Conservation (phyloP, 2,113 vertebrate genomes). For the human region DNA sequence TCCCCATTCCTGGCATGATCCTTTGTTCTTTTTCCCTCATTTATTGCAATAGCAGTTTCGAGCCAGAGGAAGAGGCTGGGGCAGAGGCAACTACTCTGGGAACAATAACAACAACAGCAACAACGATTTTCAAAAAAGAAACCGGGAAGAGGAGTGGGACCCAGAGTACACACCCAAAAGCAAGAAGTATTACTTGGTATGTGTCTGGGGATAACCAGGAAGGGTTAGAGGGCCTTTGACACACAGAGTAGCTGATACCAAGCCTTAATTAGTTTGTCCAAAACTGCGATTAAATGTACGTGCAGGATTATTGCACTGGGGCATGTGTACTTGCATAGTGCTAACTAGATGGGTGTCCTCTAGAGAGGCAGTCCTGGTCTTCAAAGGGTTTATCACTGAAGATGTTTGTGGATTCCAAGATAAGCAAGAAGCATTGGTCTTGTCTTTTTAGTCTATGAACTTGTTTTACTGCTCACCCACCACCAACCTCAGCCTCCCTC, state of each 20-base stretch:
- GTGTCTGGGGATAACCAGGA: constrained; percentile 53
- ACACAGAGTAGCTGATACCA: background rate
- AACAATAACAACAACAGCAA: constrained; percentile 87
- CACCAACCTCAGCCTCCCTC: background rate
- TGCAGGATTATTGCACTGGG: background rate
- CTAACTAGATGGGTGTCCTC: background rate
- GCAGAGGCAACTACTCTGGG: constrained; percentile 90
- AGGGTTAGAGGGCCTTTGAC: background rate
- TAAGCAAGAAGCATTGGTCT: background rate
- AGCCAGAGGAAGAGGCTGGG: constrained; percentile 94
- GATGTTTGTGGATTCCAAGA: background rate
- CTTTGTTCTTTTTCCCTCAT: constrained; percentile 6
- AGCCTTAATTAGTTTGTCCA: background rate
- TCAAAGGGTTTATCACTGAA: background rate
- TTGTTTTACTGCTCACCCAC: background rate
- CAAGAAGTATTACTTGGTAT: constrained; percentile 97
- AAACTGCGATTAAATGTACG: background rate
- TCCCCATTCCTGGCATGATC: background rate
- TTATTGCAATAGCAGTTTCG: constrained; percentile 88
- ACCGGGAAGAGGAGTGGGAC: constrained; percentile 93
- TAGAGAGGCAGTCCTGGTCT: background rate
- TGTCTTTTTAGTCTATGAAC: background rate
- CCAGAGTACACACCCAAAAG: constrained; percentile 94
- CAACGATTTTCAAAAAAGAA: constrained; percentile 85
- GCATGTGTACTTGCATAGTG: background rate